phyloP scores from a whole-genome alignment of 2,797 vertebrate species.

The Lagocephalus sceleratus region DNA sequence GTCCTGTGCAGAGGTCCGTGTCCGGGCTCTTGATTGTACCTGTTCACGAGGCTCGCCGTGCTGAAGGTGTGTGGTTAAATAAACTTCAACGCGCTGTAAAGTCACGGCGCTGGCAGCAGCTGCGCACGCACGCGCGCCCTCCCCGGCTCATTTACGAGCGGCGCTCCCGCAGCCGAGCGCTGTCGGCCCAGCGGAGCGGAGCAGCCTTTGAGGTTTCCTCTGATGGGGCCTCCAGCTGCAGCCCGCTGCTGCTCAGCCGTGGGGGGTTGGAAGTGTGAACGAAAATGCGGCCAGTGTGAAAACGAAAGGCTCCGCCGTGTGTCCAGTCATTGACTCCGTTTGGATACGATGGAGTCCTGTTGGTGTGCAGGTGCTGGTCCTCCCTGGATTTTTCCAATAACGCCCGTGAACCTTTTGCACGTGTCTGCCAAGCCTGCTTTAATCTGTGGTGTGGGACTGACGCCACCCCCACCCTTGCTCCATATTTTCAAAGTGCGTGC shows the following conservation, averaged over 20 bases:
- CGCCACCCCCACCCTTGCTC: conserved; percentile 10
- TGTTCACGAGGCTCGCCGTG: no score
- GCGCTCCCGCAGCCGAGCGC: conserved; percentile 19
- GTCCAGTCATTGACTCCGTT: neutral
- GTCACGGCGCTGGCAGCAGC: neutral
- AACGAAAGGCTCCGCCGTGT: no score
- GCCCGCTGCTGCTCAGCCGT: conserved; percentile 17
- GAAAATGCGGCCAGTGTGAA: conserved; percentile 59
- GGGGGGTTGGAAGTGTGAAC: conserved; percentile 44
- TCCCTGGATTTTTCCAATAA: conserved; percentile 1
- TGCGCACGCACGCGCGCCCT: neutral
- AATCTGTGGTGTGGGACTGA: conserved; percentile 11
- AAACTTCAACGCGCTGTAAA: conserved; percentile 2
- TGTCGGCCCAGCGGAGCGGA: conserved; percentile 15
- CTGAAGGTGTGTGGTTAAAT: conserved; percentile 31
- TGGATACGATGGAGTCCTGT: neutral
- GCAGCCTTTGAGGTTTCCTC: conserved; percentile 62
- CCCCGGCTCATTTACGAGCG: conserved; percentile 28
- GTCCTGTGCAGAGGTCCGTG: no score
- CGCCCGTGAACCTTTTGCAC: conserved; percentile 14
- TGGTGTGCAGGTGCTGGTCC: no score
- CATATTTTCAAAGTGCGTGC: conserved; percentile 15
- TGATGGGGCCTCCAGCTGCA: conserved; percentile 52
- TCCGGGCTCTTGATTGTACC: no score
- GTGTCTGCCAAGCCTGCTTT: conserved; percentile 5